Percentiles rank a stretch among this genome's conserved stretches.
These are phyloP conservation scores for Drosophila serrata DNA, from an alignment of 1,140 invertebrate species.

Conservation along the genomic window DNA sequence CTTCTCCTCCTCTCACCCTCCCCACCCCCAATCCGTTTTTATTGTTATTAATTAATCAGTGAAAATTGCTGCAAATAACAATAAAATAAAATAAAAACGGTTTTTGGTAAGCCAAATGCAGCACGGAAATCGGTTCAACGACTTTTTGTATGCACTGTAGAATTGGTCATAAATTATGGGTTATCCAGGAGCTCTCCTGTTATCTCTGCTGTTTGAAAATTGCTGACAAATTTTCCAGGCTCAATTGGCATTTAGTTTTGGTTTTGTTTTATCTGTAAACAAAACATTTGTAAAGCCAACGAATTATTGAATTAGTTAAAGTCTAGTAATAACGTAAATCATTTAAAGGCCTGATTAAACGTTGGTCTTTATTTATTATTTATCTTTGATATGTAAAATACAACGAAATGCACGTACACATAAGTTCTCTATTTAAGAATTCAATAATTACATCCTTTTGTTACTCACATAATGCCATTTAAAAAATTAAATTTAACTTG, in stretches of 20 bases:
- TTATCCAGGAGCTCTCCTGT: slow-evolving; percentile 20
- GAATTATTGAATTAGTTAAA: not conserved
- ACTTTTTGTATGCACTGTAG: slow-evolving; percentile 39
- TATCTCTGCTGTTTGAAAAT: slow-evolving; percentile 21
- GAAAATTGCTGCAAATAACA: slow-evolving; percentile 58
- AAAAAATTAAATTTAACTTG: slow-evolving; percentile 42
- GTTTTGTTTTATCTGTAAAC: slow-evolving; percentile 1
- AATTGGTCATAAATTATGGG: slow-evolving; percentile 28
- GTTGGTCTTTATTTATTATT: not conserved
- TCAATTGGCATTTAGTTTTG: slow-evolving; percentile 10
- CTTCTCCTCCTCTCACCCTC: slow-evolving; percentile 32
- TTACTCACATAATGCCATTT: slow-evolving; percentile 18
- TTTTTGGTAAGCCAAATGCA: slow-evolving; percentile 35
- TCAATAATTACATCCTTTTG: slow-evolving; percentile 7
- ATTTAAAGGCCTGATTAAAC: not conserved
- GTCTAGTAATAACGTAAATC: slow-evolving; percentile 1
- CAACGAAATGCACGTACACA: not conserved
- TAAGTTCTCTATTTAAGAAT: slow-evolving; percentile 7
- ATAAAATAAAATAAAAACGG: slow-evolving; percentile 19
- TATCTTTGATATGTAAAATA: not conserved
- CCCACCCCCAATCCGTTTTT: slow-evolving; percentile 55
- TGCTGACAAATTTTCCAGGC: slow-evolving; percentile 25
- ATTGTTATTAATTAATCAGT: slow-evolving; percentile 84
- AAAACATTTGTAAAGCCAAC: slow-evolving; percentile 1
- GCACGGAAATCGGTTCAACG: slow-evolving; percentile 24